Percentiles rank a stretch among this genome's conserved stretches.
Evolutionary conservation across 2,888 invertebrate species (phyloP).

Genomic region (Sminthurides aquaticus): DNA sequence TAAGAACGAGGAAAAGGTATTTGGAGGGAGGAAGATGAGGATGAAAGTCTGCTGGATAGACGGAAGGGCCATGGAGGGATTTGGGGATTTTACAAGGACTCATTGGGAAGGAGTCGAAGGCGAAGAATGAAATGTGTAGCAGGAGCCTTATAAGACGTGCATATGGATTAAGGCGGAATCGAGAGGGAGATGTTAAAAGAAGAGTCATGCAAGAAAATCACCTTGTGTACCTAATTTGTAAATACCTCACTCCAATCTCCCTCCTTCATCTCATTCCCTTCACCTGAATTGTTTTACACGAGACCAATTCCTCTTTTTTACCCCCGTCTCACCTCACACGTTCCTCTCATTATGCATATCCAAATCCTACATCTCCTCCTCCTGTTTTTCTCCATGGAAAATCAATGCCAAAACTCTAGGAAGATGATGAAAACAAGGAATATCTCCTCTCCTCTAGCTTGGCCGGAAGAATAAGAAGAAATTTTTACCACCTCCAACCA

Average conservation of each 20-base stretch:
- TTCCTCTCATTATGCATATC: constrained; percentile 3
- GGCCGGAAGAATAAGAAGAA: background rate
- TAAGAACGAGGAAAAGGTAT: no score
- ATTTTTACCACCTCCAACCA: background rate
- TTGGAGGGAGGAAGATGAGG: no score
- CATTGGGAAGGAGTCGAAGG: no score
- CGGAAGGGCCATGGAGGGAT: no score
- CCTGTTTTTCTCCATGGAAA: constrained; percentile 1
- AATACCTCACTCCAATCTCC: background rate
- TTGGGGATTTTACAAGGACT: no score
- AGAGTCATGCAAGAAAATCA: constrained; percentile 23
- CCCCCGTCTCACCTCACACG: constrained; percentile 7
- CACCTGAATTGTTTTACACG: constrained; percentile 22
- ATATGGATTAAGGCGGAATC: no score
- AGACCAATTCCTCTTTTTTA: constrained; percentile 6
- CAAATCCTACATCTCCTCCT: background rate
- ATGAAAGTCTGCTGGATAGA: no score
- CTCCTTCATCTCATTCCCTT: constrained; percentile 7
- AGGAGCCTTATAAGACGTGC: no score
- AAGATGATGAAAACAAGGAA: no score
- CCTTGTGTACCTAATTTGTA: constrained; percentile 19
- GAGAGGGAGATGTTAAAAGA: constrained; percentile 6
- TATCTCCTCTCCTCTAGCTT: no score
- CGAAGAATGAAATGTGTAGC: no score
- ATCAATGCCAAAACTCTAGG: background rate